Conservation (phyloP, 1,140 invertebrate genomes). For the Drosophila fuyamai region DNA sequence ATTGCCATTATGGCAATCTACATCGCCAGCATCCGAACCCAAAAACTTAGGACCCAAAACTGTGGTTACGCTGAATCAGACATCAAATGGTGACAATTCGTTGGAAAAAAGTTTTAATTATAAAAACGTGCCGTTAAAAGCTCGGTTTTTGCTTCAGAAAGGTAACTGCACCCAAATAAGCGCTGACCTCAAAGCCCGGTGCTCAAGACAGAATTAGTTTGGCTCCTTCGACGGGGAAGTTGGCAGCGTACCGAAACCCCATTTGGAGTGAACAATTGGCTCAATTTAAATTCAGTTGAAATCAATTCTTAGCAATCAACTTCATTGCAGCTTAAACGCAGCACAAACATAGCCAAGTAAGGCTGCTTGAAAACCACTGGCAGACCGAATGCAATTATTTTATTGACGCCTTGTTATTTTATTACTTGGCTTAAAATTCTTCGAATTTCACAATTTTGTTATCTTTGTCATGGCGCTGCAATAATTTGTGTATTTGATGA, state of each 20-base stretch:
- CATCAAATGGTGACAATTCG: slow-evolving; percentile 42
- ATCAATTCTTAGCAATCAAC: slow-evolving; percentile 49
- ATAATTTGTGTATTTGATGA: too few relatives aligned
- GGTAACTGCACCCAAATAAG: slow-evolving; percentile 40
- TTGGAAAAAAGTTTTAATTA: slow-evolving; percentile 37
- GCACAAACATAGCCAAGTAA: slow-evolving; percentile 18
- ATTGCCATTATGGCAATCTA: slow-evolving; percentile 19
- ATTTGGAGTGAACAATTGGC: slow-evolving; percentile 33
- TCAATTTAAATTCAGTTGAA: slow-evolving; percentile 47
- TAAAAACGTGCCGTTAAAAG: slow-evolving; percentile 47
- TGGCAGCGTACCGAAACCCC: too few relatives aligned
- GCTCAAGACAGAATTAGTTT: slow-evolving; percentile 15
- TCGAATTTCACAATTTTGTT: too few relatives aligned
- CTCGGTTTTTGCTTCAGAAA: slow-evolving; percentile 14
- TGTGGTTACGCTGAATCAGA: slow-evolving; percentile 23
- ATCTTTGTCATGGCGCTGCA: too few relatives aligned
- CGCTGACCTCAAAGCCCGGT: slow-evolving; percentile 30
- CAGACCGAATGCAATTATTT: too few relatives aligned
- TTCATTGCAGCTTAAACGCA: slow-evolving; percentile 36
- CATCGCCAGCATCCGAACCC: slow-evolving; percentile 19
- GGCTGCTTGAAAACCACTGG: not conserved
- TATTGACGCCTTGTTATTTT: too few relatives aligned
- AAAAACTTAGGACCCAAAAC: slow-evolving; percentile 3
- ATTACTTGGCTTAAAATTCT: too few relatives aligned
- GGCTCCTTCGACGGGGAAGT: slow-evolving; percentile 1